Percentiles rank a stretch among this genome's conserved stretches.
These are phyloP conservation scores for Daktulosphaira vitifoliae DNA, from an alignment of 1,140 invertebrate species.

Conservation along the genomic window DNA sequence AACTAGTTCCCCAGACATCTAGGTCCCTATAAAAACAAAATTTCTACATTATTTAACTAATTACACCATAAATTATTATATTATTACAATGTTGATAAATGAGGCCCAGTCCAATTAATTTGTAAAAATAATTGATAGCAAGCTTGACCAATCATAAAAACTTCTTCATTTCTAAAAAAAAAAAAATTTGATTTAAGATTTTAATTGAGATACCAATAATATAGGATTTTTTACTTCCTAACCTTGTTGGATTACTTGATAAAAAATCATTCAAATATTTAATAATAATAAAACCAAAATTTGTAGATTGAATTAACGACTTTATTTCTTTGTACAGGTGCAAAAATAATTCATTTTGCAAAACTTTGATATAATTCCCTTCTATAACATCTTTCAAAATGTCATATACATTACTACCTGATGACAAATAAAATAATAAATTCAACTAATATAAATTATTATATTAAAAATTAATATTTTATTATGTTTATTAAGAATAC, in stretches of 20 bases:
- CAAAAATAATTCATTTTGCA: slow-evolving; percentile 13
- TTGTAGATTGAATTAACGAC: too few relatives aligned
- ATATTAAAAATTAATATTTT: too few relatives aligned
- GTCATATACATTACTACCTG: background rate
- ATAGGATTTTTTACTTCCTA: background rate
- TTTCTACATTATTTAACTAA: too few relatives aligned
- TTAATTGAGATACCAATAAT: background rate
- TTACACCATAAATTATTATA: too few relatives aligned
- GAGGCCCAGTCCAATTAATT: slow-evolving; percentile 71
- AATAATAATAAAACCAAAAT: background rate
- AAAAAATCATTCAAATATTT: slow-evolving; percentile 15
- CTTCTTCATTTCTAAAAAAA: slow-evolving; percentile 15
- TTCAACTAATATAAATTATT: too few relatives aligned
- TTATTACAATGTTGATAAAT: slow-evolving; percentile 39
- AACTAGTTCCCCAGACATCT: slow-evolving; percentile 35
- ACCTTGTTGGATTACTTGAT: background rate
- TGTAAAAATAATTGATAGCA: slow-evolving; percentile 65
- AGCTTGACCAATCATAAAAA: slow-evolving; percentile 41
- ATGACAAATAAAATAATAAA: background rate
- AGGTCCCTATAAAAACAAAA: slow-evolving; percentile 33
- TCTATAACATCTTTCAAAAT: slow-evolving; percentile 8
- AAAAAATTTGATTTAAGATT: background rate
- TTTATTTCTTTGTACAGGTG: background rate
- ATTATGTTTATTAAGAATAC: too few relatives aligned
- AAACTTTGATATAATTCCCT: slow-evolving; percentile 4